Evolutionary conservation across 2,113 vertebrate species (phyloP).

Genomic region (Indri indri): DNA sequence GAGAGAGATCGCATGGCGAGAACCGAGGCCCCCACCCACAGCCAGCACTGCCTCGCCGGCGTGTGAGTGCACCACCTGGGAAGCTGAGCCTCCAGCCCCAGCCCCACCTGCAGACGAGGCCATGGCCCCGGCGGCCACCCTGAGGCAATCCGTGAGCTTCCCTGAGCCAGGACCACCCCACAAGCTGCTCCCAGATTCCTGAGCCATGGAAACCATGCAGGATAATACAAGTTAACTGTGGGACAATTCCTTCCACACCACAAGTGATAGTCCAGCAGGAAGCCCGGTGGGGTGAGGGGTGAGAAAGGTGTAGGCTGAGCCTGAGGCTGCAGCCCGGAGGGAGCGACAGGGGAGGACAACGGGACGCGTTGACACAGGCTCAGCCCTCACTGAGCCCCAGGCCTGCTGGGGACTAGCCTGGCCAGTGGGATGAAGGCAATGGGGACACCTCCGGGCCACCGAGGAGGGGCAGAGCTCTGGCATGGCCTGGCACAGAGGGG

Average conservation of each 20-base stretch:
- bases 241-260: no score
- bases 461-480: no score
- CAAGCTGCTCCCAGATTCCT: background rate
- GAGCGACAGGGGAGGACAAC: fast-evolving
- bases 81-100: background rate
- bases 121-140: background rate
- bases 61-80: background rate
- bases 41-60: no score
- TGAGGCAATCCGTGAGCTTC: background rate
- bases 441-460: background rate
- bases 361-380: fast-evolving
- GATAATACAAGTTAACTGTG: background rate
- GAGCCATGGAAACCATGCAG: background rate
- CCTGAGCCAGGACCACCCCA: background rate
- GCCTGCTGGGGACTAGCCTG: background rate
- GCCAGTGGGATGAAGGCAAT: background rate
- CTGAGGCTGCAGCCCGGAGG: no score
- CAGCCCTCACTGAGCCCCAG: background rate
- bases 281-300: fast-evolving
- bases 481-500: no score
- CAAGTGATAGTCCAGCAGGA: background rate
- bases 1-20: background rate
- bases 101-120: background rate
- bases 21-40: no score
- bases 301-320: background rate